Percentiles rank a stretch among this genome's conserved stretches.
phyloP scores from a whole-genome alignment of 2,888 invertebrate species.

The Labia minor region DNA sequence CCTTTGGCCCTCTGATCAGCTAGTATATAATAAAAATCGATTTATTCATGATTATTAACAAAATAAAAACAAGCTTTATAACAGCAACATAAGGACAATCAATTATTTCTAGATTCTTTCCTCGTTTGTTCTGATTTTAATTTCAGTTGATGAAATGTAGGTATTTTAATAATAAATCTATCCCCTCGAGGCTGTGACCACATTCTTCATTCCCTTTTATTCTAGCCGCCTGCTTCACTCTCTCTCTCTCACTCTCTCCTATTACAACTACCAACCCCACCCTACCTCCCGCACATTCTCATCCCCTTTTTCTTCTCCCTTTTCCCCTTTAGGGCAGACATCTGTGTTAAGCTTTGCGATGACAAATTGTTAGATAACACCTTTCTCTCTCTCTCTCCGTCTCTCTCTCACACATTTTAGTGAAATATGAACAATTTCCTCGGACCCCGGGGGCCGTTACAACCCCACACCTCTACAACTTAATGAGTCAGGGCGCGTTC shows the following conservation, averaged over 20 bases:
- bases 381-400: not conserved
- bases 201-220: slow-evolving; percentile 13
- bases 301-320: not conserved
- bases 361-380: slow-evolving; percentile 1
- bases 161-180: not conserved
- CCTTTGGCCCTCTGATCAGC: too few species aligned
- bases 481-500: slow-evolving; percentile 13
- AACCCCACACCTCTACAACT: not conserved
- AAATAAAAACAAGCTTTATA: too few species aligned
- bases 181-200: too few species aligned
- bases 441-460: not conserved
- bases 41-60: too few species aligned
- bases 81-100: too few species aligned
- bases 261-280: too few species aligned
- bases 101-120: too few species aligned
- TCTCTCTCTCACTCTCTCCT: too few species aligned
- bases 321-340: not conserved
- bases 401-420: not conserved
- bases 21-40: too few species aligned
- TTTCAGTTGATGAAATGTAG: not conserved
- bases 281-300: too few species aligned
- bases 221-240: too few species aligned
- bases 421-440: slow-evolving; percentile 13
- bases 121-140: too few species aligned
- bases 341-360: slow-evolving; percentile 7